Conservation (phyloP, 2,888 invertebrate genomes). For the Spisula solida region DNA sequence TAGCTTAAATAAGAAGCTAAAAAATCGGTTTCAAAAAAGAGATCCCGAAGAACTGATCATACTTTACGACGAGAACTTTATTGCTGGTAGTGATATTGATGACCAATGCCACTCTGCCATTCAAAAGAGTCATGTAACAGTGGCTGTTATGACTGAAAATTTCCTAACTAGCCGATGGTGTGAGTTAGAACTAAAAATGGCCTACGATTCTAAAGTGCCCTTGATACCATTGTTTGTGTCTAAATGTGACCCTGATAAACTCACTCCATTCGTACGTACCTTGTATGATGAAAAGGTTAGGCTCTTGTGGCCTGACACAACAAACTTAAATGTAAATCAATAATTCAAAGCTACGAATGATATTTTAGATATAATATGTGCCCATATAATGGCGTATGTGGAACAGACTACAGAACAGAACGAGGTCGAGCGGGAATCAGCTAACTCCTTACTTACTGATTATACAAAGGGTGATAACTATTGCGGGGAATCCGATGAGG, state of each 20-base stretch:
- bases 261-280: not conserved
- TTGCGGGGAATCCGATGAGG: too few relatives aligned
- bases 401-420: not conserved
- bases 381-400: slow-evolving; percentile 17
- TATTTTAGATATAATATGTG: slow-evolving; percentile 3
- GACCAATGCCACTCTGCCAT: not conserved
- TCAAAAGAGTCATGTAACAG: slow-evolving; percentile 18
- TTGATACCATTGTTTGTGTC: slow-evolving; percentile 20
- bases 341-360: not conserved
- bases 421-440: too few relatives aligned
- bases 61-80: slow-evolving; percentile 23
- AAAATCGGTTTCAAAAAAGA: not conserved
- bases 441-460: too few relatives aligned
- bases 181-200: slow-evolving; percentile 26
- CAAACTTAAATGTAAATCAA: not conserved
- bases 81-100: slow-evolving; percentile 28
- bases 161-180: slow-evolving; percentile 19
- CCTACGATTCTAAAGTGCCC: not conserved
- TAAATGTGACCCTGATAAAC: not conserved
- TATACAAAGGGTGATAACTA: too few relatives aligned
- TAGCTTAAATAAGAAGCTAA: slow-evolving; percentile 3
- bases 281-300: slow-evolving; percentile 24
- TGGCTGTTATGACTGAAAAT: slow-evolving; percentile 24
- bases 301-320: too few relatives aligned
- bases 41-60: slow-evolving; percentile 12